These are phyloP conservation scores for Aspidiotus rigidus DNA, from an alignment of 2,888 invertebrate species.

Conservation along the genomic window DNA sequence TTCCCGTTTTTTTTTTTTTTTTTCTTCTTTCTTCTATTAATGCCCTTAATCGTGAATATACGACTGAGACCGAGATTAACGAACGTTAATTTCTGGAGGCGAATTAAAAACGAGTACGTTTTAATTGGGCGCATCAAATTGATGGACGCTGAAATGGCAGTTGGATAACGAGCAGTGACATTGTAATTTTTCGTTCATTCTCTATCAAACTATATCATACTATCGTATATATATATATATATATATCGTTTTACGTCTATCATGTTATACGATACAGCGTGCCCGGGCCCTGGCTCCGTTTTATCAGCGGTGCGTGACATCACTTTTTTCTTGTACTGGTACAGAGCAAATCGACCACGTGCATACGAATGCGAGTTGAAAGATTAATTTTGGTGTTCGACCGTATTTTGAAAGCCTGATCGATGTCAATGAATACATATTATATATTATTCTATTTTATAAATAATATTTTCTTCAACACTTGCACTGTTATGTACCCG, in stretches of 20 bases:
- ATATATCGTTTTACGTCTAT: neutral
- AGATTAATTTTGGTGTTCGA: neutral
- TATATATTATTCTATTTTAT: too few relatives aligned
- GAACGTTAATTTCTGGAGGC: constrained; percentile 5
- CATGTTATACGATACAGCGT: neutral
- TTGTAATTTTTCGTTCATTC: constrained; percentile 19
- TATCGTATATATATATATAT: too few relatives aligned
- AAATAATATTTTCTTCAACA: too few relatives aligned
- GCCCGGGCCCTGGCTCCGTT: neutral
- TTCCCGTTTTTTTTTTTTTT: too few relatives aligned
- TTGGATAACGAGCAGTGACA: constrained; percentile 24
- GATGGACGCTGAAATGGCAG: constrained; percentile 24
- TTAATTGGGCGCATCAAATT: constrained; percentile 25
- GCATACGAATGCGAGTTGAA: constrained; percentile 2
- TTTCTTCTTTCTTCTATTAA: too few relatives aligned
- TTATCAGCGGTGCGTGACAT: constrained; percentile 1
- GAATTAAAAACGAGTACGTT: constrained; percentile 16
- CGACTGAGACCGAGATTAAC: neutral
- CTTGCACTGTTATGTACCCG: too few relatives aligned
- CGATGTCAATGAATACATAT: neutral
- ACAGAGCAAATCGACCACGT: neutral
- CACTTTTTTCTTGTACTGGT: neutral
- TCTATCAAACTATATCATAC: too few relatives aligned
- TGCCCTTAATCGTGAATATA: too few relatives aligned
- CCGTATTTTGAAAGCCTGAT: constrained; percentile 1